Base-by-base conservation (phyloP, 2,888 invertebrate species). In the Spisula subtruncata region DNA sequence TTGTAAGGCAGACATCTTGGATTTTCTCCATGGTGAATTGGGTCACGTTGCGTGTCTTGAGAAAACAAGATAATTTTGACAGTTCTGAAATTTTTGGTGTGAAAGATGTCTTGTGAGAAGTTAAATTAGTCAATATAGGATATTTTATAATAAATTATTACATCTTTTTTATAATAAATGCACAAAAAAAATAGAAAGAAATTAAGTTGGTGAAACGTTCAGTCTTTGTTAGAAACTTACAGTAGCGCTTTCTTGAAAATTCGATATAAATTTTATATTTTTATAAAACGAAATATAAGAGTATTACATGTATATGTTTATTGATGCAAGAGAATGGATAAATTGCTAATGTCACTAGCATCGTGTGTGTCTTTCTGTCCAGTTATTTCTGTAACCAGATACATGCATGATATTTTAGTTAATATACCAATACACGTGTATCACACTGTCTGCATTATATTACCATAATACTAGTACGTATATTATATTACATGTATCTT, bases 1-100 rank as follows among this genome's bases (percentile, higher is more conserved):
- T 75, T 75, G 75, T 75, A 60, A 81, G 91, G 85, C 91, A 86
- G 87, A 87, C 91, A 91, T 91, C 87, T 91, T 91, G 91, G 85
- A 91, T 87, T 86, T 89, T 79, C 83, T 66, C 35, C 35, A 14
- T 20, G 35, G 32, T 32, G 25, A 75, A 75, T 75, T 75, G 16
- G 75, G 75, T 75, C 75, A 75, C 32, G 35, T 75, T 75, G 75
- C 75, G 75, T 75, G 75, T 35, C 32, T n/a, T 75, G 75, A 75
- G 75, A 75, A 71, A 75, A 75, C 35, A 18, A 32, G n/a, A 35
- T 32, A 35, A n/a, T 75, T n/a, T 75, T 75, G 32, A 75, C 5
- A 16, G 8, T 75, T 35, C 60, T 60, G 1, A 10, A 20, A 20
- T 60, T n/a, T 51, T 25, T 12, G n/a, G 25, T 10, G 25, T 25